Percentiles rank a stretch among this genome's conserved stretches.
phyloP scores from a whole-genome alignment of 2,888 invertebrate genomes.

The Lamproptera curius region DNA sequence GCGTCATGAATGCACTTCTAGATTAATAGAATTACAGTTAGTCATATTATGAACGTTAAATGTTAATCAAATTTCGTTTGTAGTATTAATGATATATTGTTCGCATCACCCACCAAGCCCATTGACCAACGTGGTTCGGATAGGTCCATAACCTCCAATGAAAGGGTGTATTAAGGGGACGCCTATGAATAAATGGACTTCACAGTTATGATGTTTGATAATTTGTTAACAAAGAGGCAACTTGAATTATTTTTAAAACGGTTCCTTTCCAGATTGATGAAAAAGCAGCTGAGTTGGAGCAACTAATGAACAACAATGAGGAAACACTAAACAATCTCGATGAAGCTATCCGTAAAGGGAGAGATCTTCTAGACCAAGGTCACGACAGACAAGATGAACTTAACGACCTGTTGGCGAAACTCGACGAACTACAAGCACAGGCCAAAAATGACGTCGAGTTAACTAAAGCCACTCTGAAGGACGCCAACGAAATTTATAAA shows the following conservation, averaged over 20 bases:
- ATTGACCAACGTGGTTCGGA: no score
- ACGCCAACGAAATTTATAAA: constrained; percentile 83
- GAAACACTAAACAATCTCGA: constrained; percentile 79
- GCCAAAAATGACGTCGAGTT: constrained; percentile 91
- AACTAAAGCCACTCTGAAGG: constrained; percentile 82
- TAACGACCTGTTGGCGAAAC: constrained; percentile 87
- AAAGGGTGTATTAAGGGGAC: no score
- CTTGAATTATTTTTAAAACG: background rate
- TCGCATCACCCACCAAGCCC: no score
- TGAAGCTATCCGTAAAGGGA: constrained; percentile 81
- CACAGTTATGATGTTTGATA: background rate
- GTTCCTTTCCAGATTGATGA: constrained; percentile 72
- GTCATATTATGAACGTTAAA: no score
- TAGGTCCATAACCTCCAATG: no score
- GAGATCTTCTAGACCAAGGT: constrained; percentile 81
- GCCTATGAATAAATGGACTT: no score
- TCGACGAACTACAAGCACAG: constrained; percentile 85
- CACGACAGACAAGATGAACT: constrained; percentile 83
- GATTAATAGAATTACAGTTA: no score
- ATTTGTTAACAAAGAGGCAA: background rate
- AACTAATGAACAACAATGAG: constrained; percentile 74
- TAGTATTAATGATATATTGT: no score
- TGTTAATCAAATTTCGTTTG: no score
- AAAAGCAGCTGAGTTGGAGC: constrained; percentile 61
- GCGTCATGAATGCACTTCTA: no score